These are phyloP conservation scores for Procambarus clarkii DNA, from an alignment of 1,140 invertebrate species.

Conservation along the genomic window DNA sequence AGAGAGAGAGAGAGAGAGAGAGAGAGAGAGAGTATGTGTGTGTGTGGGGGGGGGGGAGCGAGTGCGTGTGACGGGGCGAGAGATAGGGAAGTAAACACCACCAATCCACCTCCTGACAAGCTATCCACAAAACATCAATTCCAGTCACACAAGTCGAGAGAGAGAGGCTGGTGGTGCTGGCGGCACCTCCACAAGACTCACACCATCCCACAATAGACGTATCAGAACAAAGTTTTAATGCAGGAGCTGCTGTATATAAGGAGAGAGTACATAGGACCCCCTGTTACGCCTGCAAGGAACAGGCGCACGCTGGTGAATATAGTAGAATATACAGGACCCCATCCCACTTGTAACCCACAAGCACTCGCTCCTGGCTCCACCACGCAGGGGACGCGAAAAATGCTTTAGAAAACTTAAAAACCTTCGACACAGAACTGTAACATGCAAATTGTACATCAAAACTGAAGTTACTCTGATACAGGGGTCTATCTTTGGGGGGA, in stretches of 20 bases:
- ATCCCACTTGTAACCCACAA: too few species aligned
- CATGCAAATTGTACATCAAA: slow-evolving; percentile 17
- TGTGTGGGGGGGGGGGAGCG: not conserved
- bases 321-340: too few species aligned
- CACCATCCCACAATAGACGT: slow-evolving; percentile 37
- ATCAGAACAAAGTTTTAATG: slow-evolving; percentile 49
- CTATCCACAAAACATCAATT: slow-evolving; percentile 9
- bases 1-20: not conserved
- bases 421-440: slow-evolving; percentile 4
- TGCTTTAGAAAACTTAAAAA: too few species aligned
- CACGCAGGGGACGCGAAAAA: too few species aligned
- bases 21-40: not conserved
- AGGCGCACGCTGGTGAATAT: too few species aligned
- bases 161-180: slow-evolving; percentile 10
- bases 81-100: slow-evolving; percentile 14
- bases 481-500: slow-evolving; percentile 20
- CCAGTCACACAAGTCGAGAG: slow-evolving; percentile 6
- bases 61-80: not conserved
- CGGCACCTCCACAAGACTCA: slow-evolving; percentile 27
- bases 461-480: slow-evolving; percentile 33
- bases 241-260: slow-evolving; percentile 40
- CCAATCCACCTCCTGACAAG: not conserved
- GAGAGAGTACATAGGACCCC: not conserved
- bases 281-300: not conserved
- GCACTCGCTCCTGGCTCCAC: too few species aligned